Evolutionary conservation across 2,797 vertebrate genomes (phyloP), one percentile per base, ranked within the genome.

Genomic region (Macroramphosus scolopax): DNA sequence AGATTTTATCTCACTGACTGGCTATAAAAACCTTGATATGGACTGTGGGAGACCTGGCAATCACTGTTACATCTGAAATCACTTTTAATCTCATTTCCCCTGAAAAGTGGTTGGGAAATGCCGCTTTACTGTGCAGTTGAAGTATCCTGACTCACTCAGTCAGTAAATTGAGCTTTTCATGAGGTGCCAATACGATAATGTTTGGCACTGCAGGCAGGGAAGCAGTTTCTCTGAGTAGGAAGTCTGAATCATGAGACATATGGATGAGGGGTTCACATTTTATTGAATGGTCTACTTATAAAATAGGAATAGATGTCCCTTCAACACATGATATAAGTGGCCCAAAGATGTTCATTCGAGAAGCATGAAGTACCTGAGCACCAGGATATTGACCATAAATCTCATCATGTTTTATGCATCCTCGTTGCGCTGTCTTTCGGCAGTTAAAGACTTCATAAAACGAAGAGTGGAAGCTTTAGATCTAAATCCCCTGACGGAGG

Each of bases 41-140:
- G 47, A 46, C 24, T 32, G 30, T 41, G 24, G 10, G 56, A 65
- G 47, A 72, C 44, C 71, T 78, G 77, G 76, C 63, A 75, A 68
- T 66, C 33, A 1, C 38, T 54, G 2, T 30, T 62, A 60, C 63
- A 53, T 77, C 51, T 83, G 49, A 77, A 80, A 87, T 81, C 39
- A 47, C 73, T 58, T 17, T 33, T 58, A 61, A 78, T 75, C 63
- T 72, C 14, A 11, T 47, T 81, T 83, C 68, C 63, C 72, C 75
- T 65, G 26, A 31, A 80, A 78, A 71, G 28, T 6, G 12, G 51
- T 70, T 77, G 51, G 40, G 72, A 78, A 87, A 82, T 17, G n/a
- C 22, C 7, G 11, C 55, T 20, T 51, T 37, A 10, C 36, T 28
- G 31, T 50, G 51, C 20, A 53, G 44, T 46, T 60, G 43, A 25